A percentile compares a stretch with the other conserved stretches of the same genome.
phyloP scores from a whole-genome alignment of 2,797 vertebrate genomes.

The Hafferia zeledoni region DNA sequence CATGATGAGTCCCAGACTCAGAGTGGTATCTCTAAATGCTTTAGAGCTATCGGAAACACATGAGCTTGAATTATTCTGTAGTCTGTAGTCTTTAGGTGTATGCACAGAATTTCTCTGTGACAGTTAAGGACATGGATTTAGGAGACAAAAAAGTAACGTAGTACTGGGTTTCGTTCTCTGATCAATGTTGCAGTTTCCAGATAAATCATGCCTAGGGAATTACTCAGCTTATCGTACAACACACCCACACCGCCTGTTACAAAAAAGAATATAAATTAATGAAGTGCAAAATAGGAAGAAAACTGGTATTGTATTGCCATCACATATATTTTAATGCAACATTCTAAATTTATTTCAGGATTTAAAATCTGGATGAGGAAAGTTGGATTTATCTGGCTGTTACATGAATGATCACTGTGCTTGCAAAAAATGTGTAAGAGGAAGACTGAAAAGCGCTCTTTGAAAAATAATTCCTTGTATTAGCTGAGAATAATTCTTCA shows the following conservation, averaged over 20 bases:
- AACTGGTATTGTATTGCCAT: background rate
- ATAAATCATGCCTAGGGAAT: background rate
- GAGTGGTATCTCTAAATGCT: conserved; percentile 16
- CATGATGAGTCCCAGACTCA: conserved; percentile 36
- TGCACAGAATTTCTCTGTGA: conserved; percentile 18
- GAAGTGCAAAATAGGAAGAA: background rate
- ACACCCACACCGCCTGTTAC: background rate
- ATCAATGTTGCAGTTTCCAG: background rate
- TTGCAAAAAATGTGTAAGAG: background rate
- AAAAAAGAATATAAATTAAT: background rate
- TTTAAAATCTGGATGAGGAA: background rate
- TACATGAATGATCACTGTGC: background rate
- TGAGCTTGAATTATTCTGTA: conserved; percentile 41
- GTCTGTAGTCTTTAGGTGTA: conserved; percentile 25
- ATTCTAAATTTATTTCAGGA: background rate
- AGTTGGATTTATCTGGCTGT: background rate
- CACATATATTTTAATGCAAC: background rate
- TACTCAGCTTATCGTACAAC: background rate
- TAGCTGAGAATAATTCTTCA: background rate
- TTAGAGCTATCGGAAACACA: conserved; percentile 9
- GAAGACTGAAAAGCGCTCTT: background rate
- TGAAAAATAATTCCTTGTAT: background rate
- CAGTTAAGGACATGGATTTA: conserved; percentile 8
- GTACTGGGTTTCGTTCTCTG: background rate
- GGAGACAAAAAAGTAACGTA: background rate